Base-by-base conservation (phyloP, 2,797 vertebrate species). In the Spondyliosoma cantharus region DNA sequence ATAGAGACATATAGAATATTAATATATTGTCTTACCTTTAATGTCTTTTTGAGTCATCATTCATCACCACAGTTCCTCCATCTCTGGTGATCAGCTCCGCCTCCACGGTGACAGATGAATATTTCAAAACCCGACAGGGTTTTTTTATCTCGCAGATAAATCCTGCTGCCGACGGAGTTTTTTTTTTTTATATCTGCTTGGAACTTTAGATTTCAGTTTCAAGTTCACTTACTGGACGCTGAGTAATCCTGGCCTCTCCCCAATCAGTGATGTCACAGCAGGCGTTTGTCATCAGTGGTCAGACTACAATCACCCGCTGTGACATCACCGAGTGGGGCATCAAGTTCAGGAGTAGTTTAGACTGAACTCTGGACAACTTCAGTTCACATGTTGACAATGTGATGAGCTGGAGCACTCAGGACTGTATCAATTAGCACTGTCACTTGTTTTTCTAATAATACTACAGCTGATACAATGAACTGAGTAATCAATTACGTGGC, bases 21-120 rank as follows among this genome's bases (percentile, higher is more conserved):
- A 58, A 42, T 0, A 42, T 1, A 14, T 3, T 29, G 12, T 56
- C 73, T 83, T 76, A 85, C 76, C 70, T 59, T 29, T 53, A 29
- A 32, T 22, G 19, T 29, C 2, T 65, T 49, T 66, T 49, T 49
- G 42, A 0, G 42, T 2, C 14, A 20, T 29, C 15, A 22, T 65
- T 52, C 16, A 57, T 56, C 32, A 60, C 49, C 20, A 32, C 2
- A 42, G 45, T 22, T 58, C 32, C 5, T 61, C 27, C 24, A 19
- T 3, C 42, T 61, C 20, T 27, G 61, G 17, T 14, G 27, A 7
- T 67, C 22, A 42, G 32, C 49, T 69, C 9, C 1, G 3, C 27
- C 29, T 64, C 69, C 19, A 0, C 45, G 12, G 19, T n/a, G 22
- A 63, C 24, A 45, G 13, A 62, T 27, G 17, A 42, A 19, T 42